Percentiles rank a stretch among this genome's conserved stretches.
phyloP scores from a whole-genome alignment of 2,888 invertebrate genomes.

The Pristionchus mayeri region DNA sequence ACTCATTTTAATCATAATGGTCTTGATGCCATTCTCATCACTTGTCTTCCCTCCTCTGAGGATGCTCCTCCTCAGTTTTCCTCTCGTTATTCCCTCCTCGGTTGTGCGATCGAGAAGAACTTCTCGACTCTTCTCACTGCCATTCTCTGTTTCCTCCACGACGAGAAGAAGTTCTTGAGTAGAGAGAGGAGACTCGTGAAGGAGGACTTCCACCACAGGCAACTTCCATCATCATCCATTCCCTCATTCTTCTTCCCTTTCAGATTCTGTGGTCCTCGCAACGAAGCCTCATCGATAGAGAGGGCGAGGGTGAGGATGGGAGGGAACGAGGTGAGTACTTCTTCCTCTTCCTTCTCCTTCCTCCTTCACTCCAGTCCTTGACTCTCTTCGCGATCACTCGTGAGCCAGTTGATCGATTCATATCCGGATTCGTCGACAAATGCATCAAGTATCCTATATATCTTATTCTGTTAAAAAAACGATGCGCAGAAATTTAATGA shows the following conservation, averaged over 20 bases:
- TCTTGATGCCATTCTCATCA: neutral
- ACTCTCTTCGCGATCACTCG: slow-evolving; percentile 48
- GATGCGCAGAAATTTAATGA: neutral
- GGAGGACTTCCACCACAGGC: slow-evolving; percentile 50
- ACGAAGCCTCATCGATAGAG: slow-evolving; percentile 33
- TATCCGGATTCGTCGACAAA: slow-evolving; percentile 55
- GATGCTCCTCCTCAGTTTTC: neutral
- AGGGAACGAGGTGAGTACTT: neutral
- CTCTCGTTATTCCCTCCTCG: slow-evolving; percentile 29
- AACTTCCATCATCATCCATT: neutral
- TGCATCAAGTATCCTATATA: slow-evolving; percentile 49
- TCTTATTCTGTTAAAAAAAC: neutral
- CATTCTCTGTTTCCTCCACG: slow-evolving; percentile 53
- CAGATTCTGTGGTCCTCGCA: slow-evolving; percentile 51
- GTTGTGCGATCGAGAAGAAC: slow-evolving; percentile 54
- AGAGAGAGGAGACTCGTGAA: slow-evolving; percentile 40
- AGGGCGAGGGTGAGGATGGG: neutral
- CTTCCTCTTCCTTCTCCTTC: neutral
- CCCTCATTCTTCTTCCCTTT: neutral
- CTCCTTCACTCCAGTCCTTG: neutral
- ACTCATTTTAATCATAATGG: neutral
- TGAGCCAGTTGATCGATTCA: slow-evolving; percentile 54
- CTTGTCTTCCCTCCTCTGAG: neutral
- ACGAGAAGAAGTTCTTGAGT: slow-evolving; percentile 25
- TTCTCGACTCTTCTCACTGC: slow-evolving; percentile 54